Evolutionary conservation across 2,113 vertebrate species (phyloP), one percentile per base, ranked within the genome.

Genomic region (Limnothrissa miodon): DNA sequence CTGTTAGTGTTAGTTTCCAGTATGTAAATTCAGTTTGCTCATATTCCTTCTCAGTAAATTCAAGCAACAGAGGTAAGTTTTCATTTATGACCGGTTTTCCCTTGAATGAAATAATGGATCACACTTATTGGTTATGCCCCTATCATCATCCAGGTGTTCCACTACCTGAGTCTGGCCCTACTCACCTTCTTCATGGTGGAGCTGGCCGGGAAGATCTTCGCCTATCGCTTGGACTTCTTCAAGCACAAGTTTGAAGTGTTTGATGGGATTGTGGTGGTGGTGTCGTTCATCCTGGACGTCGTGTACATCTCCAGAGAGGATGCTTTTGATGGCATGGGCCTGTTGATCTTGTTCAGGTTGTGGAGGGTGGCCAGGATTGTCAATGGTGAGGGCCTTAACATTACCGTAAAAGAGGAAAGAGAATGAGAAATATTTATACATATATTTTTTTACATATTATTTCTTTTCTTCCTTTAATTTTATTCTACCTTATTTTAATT

Each of bases 281-380:
- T 99, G 56, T 99, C 98, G 0, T 99, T 99, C 39, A 56, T 97
- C 81, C 89, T 99, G 0, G 98, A 99, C 78, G 2, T 99, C 0
- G 87, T 96, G 74, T 94, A 97, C 85, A 79, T 99, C 83, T 96
- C 97, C 89, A 89, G 83, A 0, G 94, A 98, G 88, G 96, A 97
- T 0, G 92, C 93, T 51, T 98, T 98, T 0, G 96, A 97, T 39
- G 98, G 94, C 0, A 91, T 97, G 0, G 96, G 96, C 42, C 92
- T 99, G 33, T 92, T 99, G 79, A 99, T 99, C 23, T 93, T 99
- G 82, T 95, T 99, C 79, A 89, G 98, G 62, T 94, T 99, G 59
- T 99, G 98, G 98, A 95, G 98, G 36, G 97, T 99, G 87, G 98
- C 96, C 85, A 93, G 98, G 87, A 99, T 99, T 10, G 93, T 99